phyloP scores from a whole-genome alignment of 1,140 invertebrate genomes.

The Maconellicoccus hirsutus region DNA sequence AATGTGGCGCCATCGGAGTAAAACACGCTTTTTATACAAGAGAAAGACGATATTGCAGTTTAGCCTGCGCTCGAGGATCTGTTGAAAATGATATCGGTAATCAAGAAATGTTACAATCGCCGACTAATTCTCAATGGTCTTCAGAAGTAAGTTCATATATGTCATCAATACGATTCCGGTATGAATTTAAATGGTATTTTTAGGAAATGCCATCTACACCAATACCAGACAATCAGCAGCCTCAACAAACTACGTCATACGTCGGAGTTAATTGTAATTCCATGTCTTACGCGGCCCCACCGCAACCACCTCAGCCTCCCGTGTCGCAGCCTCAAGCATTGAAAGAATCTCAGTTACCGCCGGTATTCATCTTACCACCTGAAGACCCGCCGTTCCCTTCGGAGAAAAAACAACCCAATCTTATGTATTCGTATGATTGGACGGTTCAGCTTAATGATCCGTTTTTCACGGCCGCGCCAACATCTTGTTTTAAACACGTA shows the following conservation, averaged over 20 bases:
- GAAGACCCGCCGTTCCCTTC: conserved; percentile 29
- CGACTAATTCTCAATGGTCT: conserved; percentile 10
- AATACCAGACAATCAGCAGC: not conserved
- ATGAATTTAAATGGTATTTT: not conserved
- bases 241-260: not conserved
- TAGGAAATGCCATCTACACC: not conserved
- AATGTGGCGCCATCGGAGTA: conserved; percentile 77
- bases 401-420: conserved; percentile 42
- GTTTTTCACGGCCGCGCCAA: conserved; percentile 72
- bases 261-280: not conserved
- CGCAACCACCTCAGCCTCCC: conserved; percentile 14
- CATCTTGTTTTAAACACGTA: conserved; percentile 79
- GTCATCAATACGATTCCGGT: not conserved
- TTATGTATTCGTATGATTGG: conserved; percentile 71
- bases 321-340: conserved; percentile 24
- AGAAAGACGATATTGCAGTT: conserved; percentile 64
- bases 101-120: not conserved
- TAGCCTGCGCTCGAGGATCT: conserved; percentile 46
- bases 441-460: conserved; percentile 58
- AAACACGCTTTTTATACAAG: conserved; percentile 83
- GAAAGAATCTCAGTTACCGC: conserved; percentile 25
- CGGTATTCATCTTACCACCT: conserved; percentile 25
- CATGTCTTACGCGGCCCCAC: not conserved
- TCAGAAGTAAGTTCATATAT: not conserved
- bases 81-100: conserved; percentile 3